A percentile compares a stretch with the other conserved stretches of the same genome.
These are phyloP conservation scores for Corythaeola cristata DNA, from an alignment of 2,113 vertebrate genomes.

Conservation along the genomic window DNA sequence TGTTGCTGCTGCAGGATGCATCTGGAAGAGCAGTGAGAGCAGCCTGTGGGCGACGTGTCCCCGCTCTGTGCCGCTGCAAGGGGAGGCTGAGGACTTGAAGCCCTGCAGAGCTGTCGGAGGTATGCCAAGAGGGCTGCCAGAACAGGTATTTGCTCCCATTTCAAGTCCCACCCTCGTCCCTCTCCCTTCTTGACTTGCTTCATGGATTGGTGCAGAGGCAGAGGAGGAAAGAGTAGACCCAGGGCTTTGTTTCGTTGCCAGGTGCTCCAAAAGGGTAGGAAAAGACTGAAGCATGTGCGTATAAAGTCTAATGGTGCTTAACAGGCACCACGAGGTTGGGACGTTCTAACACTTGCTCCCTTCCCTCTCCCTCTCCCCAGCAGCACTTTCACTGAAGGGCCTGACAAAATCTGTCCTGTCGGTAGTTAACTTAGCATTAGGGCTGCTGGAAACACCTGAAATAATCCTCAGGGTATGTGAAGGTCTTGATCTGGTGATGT, in stretches of 20 bases:
- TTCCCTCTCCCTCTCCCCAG: background rate
- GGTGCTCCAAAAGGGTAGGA: background rate
- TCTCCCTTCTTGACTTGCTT: background rate
- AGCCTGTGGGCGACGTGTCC: fast-evolving
- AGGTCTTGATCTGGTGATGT: background rate
- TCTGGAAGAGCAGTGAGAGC: background rate
- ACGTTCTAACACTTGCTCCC: background rate
- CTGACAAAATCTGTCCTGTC: background rate
- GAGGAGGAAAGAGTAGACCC: background rate
- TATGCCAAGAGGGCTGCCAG: fast-evolving
- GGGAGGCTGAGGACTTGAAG: background rate
- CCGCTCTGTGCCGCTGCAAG: background rate
- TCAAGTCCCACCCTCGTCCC: background rate
- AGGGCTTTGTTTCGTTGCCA: background rate
- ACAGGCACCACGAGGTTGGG: background rate
- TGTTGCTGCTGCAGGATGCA: background rate
- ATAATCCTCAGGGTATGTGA: background rate
- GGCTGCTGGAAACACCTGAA: background rate
- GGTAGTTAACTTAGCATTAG: background rate
- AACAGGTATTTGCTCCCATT: background rate
- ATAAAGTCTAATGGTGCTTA: fast-evolving
- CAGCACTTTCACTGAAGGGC: background rate
- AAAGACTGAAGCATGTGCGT: background rate
- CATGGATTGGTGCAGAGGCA: background rate
- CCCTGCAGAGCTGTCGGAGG: background rate